A percentile compares a stretch with the other conserved stretches of the same genome.
Evolutionary conservation across 2,797 vertebrate genomes (phyloP).

Genomic region (Sebastes melanostomus): DNA sequence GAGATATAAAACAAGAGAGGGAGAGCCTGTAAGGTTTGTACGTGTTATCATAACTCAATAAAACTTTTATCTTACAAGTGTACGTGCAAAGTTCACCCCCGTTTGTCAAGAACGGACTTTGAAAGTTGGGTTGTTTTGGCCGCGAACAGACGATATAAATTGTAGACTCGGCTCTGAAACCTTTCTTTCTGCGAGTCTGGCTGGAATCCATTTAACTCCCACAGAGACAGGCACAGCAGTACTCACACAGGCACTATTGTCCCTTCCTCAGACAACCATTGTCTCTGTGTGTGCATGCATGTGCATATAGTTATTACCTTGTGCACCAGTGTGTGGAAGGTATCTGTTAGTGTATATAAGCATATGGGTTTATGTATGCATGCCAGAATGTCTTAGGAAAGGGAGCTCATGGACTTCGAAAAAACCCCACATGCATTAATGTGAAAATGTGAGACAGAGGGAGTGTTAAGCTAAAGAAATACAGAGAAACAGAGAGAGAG

Average conservation of each 20-base stretch:
- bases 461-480: not conserved
- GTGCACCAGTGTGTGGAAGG: conserved; percentile 40
- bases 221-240: conserved; percentile 68
- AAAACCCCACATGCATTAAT: not conserved
- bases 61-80: conserved; percentile 60
- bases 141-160: not conserved
- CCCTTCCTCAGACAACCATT: conserved; percentile 57
- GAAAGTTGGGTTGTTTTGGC: conserved; percentile 35
- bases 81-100: conserved; percentile 64
- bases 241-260: conserved; percentile 71
- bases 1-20: conserved; percentile 42
- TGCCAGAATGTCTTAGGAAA: not conserved
- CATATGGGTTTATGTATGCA: conserved; percentile 29
- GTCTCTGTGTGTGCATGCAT: conserved; percentile 58
- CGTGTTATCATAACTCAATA: conserved; percentile 61
- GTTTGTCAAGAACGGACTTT: conserved; percentile 51
- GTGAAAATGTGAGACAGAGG: not conserved
- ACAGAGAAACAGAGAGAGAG: not conserved
- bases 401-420: conserved; percentile 13
- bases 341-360: conserved; percentile 23
- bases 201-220: conserved; percentile 54
- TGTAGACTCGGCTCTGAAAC: conserved; percentile 18
- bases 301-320: conserved; percentile 45
- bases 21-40: conserved; percentile 2
- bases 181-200: conserved; percentile 17